phyloP scores from a whole-genome alignment of 2,797 vertebrate genomes.

The Florisuga fusca region DNA sequence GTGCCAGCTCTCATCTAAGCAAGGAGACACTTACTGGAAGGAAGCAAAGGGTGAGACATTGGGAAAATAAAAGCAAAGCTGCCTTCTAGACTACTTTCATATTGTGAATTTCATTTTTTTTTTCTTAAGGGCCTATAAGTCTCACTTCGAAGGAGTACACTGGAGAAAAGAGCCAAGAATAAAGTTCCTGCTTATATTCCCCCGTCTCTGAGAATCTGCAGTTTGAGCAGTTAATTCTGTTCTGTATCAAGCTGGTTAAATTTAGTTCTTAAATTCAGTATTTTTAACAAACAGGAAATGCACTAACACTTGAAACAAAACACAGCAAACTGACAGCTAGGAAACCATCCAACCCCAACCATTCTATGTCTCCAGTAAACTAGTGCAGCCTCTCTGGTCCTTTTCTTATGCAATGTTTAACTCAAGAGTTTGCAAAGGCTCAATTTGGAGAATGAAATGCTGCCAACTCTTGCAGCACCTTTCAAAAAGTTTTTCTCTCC shows the following conservation, averaged over 20 bases:
- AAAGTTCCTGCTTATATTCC: background rate
- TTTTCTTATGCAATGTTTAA: background rate
- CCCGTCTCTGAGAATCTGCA: background rate
- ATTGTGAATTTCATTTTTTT: background rate
- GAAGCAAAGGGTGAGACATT: background rate
- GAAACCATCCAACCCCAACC: background rate
- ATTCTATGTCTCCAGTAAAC: background rate
- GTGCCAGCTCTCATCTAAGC: background rate
- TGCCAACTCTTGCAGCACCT: background rate
- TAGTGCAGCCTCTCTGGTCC: background rate
- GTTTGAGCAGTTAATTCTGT: background rate
- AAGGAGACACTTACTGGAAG: background rate
- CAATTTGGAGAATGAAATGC: background rate
- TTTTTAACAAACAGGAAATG: background rate
- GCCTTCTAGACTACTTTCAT: background rate
- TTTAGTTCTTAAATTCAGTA: background rate
- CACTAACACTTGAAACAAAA: background rate
- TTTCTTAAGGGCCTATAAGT: background rate
- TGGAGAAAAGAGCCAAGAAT: background rate
- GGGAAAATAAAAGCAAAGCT: background rate
- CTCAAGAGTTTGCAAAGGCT: background rate
- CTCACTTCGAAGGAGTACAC: background rate
- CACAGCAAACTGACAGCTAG: background rate
- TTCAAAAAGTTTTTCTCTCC: background rate
- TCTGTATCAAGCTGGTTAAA: background rate